Percentiles rank a stretch among this genome's conserved stretches.
These are phyloP conservation scores for Galeruca laticollis DNA, from an alignment of 2,888 invertebrate genomes.

Conservation along the genomic window DNA sequence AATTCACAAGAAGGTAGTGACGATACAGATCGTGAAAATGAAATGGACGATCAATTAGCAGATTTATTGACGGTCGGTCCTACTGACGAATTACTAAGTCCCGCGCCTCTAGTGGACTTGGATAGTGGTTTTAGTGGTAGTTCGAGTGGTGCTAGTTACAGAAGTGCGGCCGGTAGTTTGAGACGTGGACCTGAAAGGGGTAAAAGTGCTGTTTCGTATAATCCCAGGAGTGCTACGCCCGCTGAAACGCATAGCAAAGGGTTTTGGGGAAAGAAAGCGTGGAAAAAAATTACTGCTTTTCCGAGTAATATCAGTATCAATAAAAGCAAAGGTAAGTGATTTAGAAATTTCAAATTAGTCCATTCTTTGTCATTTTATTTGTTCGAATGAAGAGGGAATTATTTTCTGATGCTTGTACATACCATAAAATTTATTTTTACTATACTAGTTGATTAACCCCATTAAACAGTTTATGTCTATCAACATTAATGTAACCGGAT, in stretches of 20 bases:
- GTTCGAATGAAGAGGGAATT: too few species aligned
- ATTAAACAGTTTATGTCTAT: background rate
- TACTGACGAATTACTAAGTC: constrained; percentile 79
- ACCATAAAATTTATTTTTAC: background rate
- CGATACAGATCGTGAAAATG: constrained; percentile 74
- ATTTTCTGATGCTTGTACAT: background rate
- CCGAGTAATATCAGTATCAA: constrained; percentile 78
- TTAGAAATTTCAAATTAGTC: too few species aligned
- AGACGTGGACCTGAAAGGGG: constrained; percentile 64
- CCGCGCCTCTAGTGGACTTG: constrained; percentile 74
- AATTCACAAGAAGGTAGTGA: constrained; percentile 71
- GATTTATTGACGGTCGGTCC: constrained; percentile 73
- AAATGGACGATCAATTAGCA: constrained; percentile 73
- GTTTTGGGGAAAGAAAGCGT: constrained; percentile 82
- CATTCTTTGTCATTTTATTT: background rate
- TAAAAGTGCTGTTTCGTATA: constrained; percentile 61
- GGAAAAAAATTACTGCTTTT: constrained; percentile 83
- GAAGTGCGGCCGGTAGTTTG: constrained; percentile 73
- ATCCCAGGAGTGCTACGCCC: constrained; percentile 51
- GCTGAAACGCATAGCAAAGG: constrained; percentile 63
- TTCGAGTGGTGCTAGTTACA: constrained; percentile 84
- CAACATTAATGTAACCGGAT: background rate
- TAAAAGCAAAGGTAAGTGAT: constrained; percentile 73
- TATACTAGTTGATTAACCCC: background rate
- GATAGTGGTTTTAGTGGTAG: constrained; percentile 88